Conservation (phyloP, 1,140 invertebrate genomes). For the Ostrea edulis region DNA sequence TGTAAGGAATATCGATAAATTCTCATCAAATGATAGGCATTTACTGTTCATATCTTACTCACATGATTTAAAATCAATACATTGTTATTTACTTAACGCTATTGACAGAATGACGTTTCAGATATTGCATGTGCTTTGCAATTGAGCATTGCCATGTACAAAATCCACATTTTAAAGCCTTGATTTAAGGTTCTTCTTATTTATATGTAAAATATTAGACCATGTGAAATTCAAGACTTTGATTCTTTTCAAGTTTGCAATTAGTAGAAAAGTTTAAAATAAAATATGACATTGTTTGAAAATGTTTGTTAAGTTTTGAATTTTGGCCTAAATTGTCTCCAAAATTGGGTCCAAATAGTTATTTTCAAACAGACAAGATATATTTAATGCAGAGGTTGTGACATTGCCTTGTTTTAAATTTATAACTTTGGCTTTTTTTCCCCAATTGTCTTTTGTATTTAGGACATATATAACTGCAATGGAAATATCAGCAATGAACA, state of each 20-base stretch:
- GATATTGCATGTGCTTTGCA: background rate
- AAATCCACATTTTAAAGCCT: background rate
- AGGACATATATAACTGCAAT: too few species aligned
- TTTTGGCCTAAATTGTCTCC: background rate
- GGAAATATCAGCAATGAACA: too few species aligned
- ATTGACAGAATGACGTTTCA: background rate
- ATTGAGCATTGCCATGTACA: background rate
- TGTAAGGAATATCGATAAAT: background rate
- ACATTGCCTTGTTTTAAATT: too few species aligned
- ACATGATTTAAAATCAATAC: background rate
- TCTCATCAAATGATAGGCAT: background rate
- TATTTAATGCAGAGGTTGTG: too few species aligned
- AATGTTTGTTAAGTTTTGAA: background rate
- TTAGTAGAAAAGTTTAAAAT: background rate
- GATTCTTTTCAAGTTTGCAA: background rate
- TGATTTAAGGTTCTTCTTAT: background rate
- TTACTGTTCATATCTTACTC: background rate
- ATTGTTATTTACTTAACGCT: background rate
- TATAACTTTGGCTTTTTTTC: too few species aligned
- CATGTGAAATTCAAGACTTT: background rate
- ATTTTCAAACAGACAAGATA: background rate
- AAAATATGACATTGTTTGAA: background rate
- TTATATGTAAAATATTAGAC: background rate
- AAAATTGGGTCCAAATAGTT: background rate
- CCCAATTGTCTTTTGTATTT: too few species aligned